These are phyloP conservation scores for Melipona quadrifasciata DNA, from an alignment of 1,140 invertebrate species.

Conservation along the genomic window DNA sequence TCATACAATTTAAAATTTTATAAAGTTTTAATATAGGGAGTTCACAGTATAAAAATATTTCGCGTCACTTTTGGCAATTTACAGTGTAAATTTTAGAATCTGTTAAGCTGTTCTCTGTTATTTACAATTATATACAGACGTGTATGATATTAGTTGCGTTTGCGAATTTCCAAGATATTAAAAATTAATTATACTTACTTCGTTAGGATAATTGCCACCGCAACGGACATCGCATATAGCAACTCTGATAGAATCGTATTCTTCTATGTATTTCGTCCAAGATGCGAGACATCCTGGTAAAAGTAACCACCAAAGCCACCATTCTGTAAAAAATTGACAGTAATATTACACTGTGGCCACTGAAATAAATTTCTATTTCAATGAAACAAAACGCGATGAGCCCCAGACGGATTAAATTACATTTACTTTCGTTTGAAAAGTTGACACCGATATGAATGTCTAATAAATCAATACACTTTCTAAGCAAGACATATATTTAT, in stretches of 20 bases:
- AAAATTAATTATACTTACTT: slow-evolving; percentile 55
- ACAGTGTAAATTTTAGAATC: neutral
- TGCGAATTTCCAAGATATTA: neutral
- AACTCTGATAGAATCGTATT: slow-evolving; percentile 71
- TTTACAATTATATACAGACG: neutral
- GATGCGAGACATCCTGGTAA: slow-evolving; percentile 66
- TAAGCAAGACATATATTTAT: neutral
- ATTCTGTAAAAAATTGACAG: slow-evolving; percentile 51
- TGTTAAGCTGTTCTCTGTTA: neutral
- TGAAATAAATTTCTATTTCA: neutral
- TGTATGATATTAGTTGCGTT: neutral
- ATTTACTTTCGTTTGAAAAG: neutral
- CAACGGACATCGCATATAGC: slow-evolving; percentile 71
- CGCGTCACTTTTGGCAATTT: neutral
- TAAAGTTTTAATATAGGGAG: neutral
- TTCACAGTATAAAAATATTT: neutral
- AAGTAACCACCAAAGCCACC: slow-evolving; percentile 70
- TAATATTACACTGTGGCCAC: neutral
- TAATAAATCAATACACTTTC: slow-evolving; percentile 4
- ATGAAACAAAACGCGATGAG: slow-evolving; percentile 13
- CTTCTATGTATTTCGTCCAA: slow-evolving; percentile 69
- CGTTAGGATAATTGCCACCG: slow-evolving; percentile 56
- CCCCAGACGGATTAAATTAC: slow-evolving; percentile 3
- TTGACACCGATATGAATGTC: slow-evolving; percentile 4
- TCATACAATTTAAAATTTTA: neutral